Conservation (phyloP, 2,113 vertebrate species). For the Odocoileus virginianus region DNA sequence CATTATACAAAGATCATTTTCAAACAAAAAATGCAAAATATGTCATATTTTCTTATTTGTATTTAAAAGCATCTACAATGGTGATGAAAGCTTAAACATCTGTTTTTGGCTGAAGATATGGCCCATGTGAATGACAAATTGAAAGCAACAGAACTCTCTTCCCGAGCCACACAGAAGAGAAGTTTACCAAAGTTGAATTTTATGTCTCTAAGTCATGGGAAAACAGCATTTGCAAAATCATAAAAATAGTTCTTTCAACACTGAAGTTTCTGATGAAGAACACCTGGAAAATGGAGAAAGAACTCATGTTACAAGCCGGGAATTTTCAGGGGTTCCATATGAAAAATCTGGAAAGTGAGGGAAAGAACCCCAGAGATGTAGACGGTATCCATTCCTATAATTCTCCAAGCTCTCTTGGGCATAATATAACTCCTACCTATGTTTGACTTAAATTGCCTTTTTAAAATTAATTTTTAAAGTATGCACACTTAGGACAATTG, state of each 20-base stretch:
- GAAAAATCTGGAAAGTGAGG: background rate
- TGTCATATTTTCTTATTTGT: background rate
- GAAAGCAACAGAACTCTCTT: background rate
- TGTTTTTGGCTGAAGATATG: background rate
- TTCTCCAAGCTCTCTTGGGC: background rate
- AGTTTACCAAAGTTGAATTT: background rate
- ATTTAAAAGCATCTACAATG: background rate
- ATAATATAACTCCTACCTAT: background rate
- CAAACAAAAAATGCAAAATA: background rate
- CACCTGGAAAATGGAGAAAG: background rate
- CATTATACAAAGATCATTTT: background rate
- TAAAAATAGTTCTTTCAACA: constrained; percentile 6
- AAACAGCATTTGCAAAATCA: background rate
- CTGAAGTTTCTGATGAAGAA: background rate
- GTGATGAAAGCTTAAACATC: background rate
- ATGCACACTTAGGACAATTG: background rate
- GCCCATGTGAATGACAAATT: background rate
- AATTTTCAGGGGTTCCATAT: background rate
- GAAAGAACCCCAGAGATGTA: background rate
- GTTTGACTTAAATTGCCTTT: background rate
- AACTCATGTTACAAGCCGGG: background rate
- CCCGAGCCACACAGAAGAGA: background rate
- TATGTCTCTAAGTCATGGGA: background rate
- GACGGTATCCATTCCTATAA: background rate
- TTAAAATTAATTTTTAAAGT: constrained; percentile 6